Evolutionary conservation across 2,797 vertebrate species (phyloP).

Genomic region (Clarias fuscus): DNA sequence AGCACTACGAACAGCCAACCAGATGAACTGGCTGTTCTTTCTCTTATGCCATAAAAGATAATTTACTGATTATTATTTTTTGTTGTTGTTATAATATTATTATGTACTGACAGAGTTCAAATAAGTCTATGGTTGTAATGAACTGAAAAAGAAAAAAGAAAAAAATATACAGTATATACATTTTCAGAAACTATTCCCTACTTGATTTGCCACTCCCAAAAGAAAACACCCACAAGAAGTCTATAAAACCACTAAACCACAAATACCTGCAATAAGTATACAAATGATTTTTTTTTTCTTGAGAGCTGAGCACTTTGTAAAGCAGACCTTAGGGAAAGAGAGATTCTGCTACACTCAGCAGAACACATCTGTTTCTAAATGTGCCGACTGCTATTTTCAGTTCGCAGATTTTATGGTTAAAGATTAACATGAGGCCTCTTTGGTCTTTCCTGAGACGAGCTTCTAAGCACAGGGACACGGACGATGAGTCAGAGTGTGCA

Average conservation of each 20-base stretch:
- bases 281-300: conserved; percentile 55
- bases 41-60: conserved; percentile 12
- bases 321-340: conserved; percentile 46
- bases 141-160: neutral
- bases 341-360: conserved; percentile 64
- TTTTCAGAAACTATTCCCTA: neutral
- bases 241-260: neutral
- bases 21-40: conserved; percentile 48
- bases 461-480: neutral
- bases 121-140: neutral
- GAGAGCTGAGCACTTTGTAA: conserved; percentile 53
- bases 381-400: conserved; percentile 62
- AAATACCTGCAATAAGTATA: conserved; percentile 38
- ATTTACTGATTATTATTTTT: conserved; percentile 18
- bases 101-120: conserved; percentile 17
- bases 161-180: neutral
- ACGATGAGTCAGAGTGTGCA: conserved; percentile 3
- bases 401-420: conserved; percentile 67
- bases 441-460: conserved; percentile 41
- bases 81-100: conserved; percentile 1
- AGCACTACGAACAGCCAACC: conserved; percentile 28
- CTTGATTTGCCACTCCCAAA: neutral
- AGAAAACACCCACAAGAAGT: conserved; percentile 7
- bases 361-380: conserved; percentile 69
- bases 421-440: conserved; percentile 71